Evolutionary conservation across 2,113 vertebrate species (phyloP), one percentile per base, ranked within the genome.

Genomic region (Damaliscus lunatus): DNA sequence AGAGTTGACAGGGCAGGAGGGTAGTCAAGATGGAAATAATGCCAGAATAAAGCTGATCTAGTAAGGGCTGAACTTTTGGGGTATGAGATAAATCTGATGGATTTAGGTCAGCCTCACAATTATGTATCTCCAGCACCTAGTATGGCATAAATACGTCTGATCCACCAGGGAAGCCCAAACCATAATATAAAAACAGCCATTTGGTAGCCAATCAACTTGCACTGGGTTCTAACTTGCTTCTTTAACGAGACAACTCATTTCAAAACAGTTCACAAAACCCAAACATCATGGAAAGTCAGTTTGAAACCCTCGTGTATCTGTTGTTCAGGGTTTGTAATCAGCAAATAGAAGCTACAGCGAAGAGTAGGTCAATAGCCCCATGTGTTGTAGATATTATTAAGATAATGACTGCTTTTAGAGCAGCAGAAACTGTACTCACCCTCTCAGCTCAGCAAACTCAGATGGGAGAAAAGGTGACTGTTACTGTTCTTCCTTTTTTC

Each of bases 181-280:
- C 67, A 23, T 25, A 74, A 74, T 25, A 74, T 40, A 23, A 40
- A 71, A 71, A 71, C 3, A 7, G 78, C 36, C 10, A 50, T 71
- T 93, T 48, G 77, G 1, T 60, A 36, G 27, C 9, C 13, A 40
- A 2, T 53, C 40, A 82, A 36, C 16, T 92, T 96, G 25, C 46
- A 89, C 31, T 60, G 43, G 36, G 12, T 31, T 87, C 52, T 29
- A 29, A 53, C 31, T 78, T 48, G 6, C 12, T 94, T 94, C 52
- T 96, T 90, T 92, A 95, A 95, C 0, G 23, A 91, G 52, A 48
- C 23, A 92, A 27, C 67, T 59, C 3, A 81, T 59, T 91, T 96
- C 6, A 83, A 74, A 88, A 85, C 3, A 94, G n/a, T 91, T 83
- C 17, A 60, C 15, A 46, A 62, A 84, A 74, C n/a, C 15, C 67